A percentile compares a stretch with the other conserved stretches of the same genome.
These are phyloP conservation scores for Drosophila simulans DNA, from an alignment of 1,140 invertebrate genomes.

Conservation along the genomic window DNA sequence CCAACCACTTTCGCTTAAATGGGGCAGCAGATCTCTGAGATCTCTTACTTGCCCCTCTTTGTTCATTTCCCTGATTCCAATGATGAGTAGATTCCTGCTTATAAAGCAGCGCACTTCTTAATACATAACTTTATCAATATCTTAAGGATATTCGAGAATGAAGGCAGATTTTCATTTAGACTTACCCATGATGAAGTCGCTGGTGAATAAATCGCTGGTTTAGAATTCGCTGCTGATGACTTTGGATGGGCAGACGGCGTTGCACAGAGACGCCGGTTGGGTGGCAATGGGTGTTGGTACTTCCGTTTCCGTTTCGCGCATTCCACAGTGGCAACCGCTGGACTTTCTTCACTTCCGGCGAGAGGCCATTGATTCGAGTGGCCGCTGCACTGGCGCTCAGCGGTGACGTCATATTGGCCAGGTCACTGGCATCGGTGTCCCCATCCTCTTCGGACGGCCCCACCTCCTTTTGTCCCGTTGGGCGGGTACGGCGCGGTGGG, in stretches of 20 bases:
- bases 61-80: neutral
- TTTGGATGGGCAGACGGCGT: neutral
- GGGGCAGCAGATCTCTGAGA: neutral
- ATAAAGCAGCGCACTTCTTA: no score
- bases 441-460: constrained; percentile 17
- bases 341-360: constrained; percentile 75
- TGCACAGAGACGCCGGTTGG: neutral
- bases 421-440: constrained; percentile 70
- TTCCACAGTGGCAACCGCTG: constrained; percentile 69
- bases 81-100: no score
- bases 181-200: constrained; percentile 29
- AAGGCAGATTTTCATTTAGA: neutral
- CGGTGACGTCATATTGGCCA: constrained; percentile 70
- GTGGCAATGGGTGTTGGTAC: constrained; percentile 10
- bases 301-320: constrained; percentile 13
- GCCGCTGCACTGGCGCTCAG: constrained; percentile 67
- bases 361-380: constrained; percentile 68
- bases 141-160: no score
- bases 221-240: neutral
- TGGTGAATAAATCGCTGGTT: constrained; percentile 7
- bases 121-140: no score
- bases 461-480: constrained; percentile 12
- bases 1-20: constrained; percentile 8
- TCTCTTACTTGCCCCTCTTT: neutral
- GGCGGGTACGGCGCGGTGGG: constrained; percentile 50